phyloP scores from a whole-genome alignment of 2,113 vertebrate genomes.

The Gambusia affinis region DNA sequence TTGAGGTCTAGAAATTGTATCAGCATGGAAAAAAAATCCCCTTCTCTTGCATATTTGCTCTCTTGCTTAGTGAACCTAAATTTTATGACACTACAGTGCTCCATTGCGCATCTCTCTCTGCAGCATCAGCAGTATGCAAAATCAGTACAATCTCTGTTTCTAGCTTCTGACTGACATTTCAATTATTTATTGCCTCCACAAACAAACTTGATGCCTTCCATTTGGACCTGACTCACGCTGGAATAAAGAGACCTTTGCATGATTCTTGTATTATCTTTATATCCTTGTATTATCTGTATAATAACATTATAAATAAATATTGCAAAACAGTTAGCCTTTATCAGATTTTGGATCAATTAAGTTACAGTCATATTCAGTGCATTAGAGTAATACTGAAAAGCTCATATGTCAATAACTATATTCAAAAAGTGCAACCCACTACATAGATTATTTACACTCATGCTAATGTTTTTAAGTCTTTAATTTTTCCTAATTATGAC shows the following conservation, averaged over 20 bases:
- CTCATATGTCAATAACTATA: too few relatives aligned
- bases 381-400: too few relatives aligned
- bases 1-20: conserved; percentile 9
- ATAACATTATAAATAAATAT: neutral
- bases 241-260: conserved; percentile 3
- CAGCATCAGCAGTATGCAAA: conserved; percentile 60
- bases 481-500: too few relatives aligned
- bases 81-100: conserved; percentile 47
- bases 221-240: conserved; percentile 4
- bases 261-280: conserved; percentile 6
- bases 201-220: conserved; percentile 21
- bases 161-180: conserved; percentile 25
- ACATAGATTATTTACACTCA: too few relatives aligned
- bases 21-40: neutral
- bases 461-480: too few relatives aligned
- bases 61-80: conserved; percentile 37
- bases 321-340: too few relatives aligned
- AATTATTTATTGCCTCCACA: conserved; percentile 33
- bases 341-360: too few relatives aligned
- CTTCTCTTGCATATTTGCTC: conserved; percentile 29
- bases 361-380: too few relatives aligned
- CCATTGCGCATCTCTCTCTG: conserved; percentile 41
- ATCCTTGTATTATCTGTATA: neutral
- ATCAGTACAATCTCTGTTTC: conserved; percentile 22
- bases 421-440: too few relatives aligned